Percentiles rank a stretch among this genome's conserved stretches.
These are phyloP conservation scores for Tetrapedia diversipes DNA, from an alignment of 2,888 invertebrate genomes.

Conservation along the genomic window DNA sequence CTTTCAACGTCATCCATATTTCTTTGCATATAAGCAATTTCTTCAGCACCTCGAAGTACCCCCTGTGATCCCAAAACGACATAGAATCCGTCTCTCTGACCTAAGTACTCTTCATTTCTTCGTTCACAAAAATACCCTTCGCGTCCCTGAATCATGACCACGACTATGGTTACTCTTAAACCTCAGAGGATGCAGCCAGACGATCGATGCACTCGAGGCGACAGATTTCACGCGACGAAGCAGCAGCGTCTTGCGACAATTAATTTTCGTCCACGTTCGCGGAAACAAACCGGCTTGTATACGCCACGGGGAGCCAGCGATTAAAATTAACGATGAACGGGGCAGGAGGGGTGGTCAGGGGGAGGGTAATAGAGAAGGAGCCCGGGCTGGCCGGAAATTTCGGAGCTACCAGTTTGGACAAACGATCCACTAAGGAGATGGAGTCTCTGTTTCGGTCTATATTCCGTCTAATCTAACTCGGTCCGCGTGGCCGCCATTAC, in stretches of 20 bases:
- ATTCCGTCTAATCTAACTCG: constrained; percentile 69
- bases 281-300: constrained; percentile 12
- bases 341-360: constrained; percentile 32
- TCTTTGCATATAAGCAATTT: no score
- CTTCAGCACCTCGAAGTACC: no score
- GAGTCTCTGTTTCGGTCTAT: constrained; percentile 57
- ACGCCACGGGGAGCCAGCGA: constrained; percentile 40
- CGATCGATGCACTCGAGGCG: neutral
- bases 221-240: no score
- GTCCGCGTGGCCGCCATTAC: constrained; percentile 58
- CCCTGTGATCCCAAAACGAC: no score
- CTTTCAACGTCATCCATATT: no score
- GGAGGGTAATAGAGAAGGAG: constrained; percentile 20
- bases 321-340: constrained; percentile 66
- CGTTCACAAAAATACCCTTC: no score
- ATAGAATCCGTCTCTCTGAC: no score
- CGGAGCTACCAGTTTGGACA: constrained; percentile 65
- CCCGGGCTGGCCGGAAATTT: constrained; percentile 38
- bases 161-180: no score
- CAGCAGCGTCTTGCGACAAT: constrained; percentile 4
- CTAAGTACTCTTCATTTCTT: no score
- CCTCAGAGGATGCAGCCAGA: no score
- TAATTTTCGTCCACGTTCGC: constrained; percentile 28
- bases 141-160: no score
- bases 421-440: constrained; percentile 71